A percentile compares a stretch with the other conserved stretches of the same genome.
phyloP scores from a whole-genome alignment of 1,140 invertebrate genomes.

The Drosophila biarmipes region DNA sequence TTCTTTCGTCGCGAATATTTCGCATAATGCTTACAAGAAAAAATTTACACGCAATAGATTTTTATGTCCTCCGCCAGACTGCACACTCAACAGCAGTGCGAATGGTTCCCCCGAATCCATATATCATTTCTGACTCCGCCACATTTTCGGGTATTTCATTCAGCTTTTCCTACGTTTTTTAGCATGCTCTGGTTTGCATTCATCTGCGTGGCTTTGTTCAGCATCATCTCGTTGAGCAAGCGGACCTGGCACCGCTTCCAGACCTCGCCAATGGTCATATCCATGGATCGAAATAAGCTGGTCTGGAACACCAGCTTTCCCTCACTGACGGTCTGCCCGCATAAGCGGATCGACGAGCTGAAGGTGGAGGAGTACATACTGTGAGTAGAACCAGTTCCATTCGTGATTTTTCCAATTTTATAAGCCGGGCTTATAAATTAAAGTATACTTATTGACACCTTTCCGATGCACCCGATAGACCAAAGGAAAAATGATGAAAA shows the following conservation, averaged over 20 bases:
- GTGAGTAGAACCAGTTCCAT: constrained; percentile 68
- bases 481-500: too few species aligned
- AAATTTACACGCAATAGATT: constrained; percentile 84
- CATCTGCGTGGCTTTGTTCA: constrained; percentile 84
- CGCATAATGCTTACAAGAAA: constrained; percentile 57
- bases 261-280: constrained; percentile 89
- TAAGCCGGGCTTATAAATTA: too few species aligned
- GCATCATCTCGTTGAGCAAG: constrained; percentile 85
- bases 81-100: constrained; percentile 49
- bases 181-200: constrained; percentile 85
- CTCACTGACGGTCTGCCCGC: constrained; percentile 86
- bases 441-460: too few species aligned
- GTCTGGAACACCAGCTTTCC: constrained; percentile 90
- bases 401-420: neutral
- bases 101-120: constrained; percentile 38
- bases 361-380: constrained; percentile 85
- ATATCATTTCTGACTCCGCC: constrained; percentile 48
- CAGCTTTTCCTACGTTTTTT: neutral
- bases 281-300: constrained; percentile 89
- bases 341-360: constrained; percentile 85
- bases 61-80: constrained; percentile 70
- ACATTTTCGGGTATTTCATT: constrained; percentile 6
- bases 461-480: too few species aligned
- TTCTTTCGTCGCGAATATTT: constrained; percentile 66
- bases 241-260: constrained; percentile 88